phyloP scores from a whole-genome alignment of 2,113 vertebrate genomes.

The Tursiops truncatus region DNA sequence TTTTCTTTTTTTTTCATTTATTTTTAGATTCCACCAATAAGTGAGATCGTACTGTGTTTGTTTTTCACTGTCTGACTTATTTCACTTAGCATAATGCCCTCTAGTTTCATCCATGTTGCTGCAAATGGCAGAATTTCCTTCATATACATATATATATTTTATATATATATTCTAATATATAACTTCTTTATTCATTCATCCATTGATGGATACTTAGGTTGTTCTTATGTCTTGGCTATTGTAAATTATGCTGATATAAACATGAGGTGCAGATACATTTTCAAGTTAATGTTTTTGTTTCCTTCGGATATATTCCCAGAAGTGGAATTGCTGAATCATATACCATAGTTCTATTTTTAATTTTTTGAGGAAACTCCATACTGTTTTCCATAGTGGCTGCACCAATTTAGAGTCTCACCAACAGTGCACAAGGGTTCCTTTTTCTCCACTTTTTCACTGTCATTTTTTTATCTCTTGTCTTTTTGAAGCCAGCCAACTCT shows the following conservation, averaged over 20 bases:
- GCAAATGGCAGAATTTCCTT: neutral
- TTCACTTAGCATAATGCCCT: neutral
- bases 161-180: no score
- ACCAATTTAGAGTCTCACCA: neutral
- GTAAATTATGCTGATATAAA: neutral
- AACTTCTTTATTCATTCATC: neutral
- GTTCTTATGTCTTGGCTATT: neutral
- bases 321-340: neutral
- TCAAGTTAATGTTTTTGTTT: neutral
- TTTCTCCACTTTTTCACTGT: neutral
- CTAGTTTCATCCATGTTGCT: neutral
- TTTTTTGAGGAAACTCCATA: neutral
- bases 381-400: neutral
- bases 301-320: neutral
- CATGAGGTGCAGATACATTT: neutral
- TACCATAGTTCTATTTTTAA: neutral
- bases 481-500: neutral
- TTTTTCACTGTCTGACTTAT: neutral
- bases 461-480: neutral
- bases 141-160: neutral
- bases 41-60: neutral
- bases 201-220: neutral
- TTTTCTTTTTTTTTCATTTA: neutral
- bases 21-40: neutral
- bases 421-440: neutral